Conservation (phyloP, 1,140 invertebrate genomes). For the Helicoverpa armigera region DNA sequence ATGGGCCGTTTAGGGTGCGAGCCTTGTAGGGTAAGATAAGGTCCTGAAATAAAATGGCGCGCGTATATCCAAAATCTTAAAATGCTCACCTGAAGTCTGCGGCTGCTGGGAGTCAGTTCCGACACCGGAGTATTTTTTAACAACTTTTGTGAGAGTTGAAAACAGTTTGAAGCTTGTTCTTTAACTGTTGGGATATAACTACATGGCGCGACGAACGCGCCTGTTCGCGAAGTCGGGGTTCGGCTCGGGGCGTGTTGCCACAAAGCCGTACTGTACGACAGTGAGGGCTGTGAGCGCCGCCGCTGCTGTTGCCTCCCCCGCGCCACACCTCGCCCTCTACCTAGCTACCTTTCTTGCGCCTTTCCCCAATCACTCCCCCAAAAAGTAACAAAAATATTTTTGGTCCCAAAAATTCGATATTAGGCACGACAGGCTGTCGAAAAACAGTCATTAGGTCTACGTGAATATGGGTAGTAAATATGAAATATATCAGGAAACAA, state of each 20-base stretch:
- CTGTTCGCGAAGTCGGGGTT: slow-evolving; percentile 52
- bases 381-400: not conserved
- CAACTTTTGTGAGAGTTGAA: slow-evolving; percentile 73
- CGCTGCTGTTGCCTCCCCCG: slow-evolving; percentile 56
- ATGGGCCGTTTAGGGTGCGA: slow-evolving; percentile 17
- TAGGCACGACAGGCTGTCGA: not conserved
- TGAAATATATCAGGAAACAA: too few species aligned
- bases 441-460: too few species aligned
- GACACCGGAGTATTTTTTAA: slow-evolving; percentile 65
- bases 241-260: slow-evolving; percentile 60
- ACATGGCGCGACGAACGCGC: slow-evolving; percentile 62
- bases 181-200: slow-evolving; percentile 60
- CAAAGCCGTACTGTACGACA: slow-evolving; percentile 64
- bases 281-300: slow-evolving; percentile 58
- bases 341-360: slow-evolving; percentile 55
- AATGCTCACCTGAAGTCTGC: slow-evolving; percentile 70
- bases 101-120: slow-evolving; percentile 60
- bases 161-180: slow-evolving; percentile 75
- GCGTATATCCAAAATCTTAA: slow-evolving; percentile 47
- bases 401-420: not conserved
- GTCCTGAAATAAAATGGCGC: slow-evolving; percentile 68
- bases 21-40: slow-evolving; percentile 33
- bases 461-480: too few species aligned
- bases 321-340: slow-evolving; percentile 58
- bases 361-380: slow-evolving; percentile 42